Percentiles rank a stretch among this genome's conserved stretches.
Evolutionary conservation across 2,797 vertebrate genomes (phyloP).

Genomic region (Gastrophryne carolinensis): DNA sequence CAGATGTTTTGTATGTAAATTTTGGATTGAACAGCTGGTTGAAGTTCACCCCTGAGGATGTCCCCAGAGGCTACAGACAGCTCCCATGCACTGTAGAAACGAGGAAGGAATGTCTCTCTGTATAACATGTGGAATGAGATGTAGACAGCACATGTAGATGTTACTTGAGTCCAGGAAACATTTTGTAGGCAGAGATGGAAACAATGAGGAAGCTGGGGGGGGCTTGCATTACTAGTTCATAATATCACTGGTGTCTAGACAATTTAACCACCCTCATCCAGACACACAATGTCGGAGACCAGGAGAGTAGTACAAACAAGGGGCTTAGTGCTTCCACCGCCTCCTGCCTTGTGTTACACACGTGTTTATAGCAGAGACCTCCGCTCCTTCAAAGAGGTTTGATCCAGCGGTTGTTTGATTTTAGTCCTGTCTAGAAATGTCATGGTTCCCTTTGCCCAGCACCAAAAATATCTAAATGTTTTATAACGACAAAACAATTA

Average conservation of each 20-base stretch:
- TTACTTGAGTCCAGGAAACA: slow-evolving; percentile 66
- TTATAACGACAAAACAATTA: too few relatives aligned
- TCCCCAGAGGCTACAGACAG: not conserved
- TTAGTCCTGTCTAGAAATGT: not conserved
- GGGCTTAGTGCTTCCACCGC: slow-evolving; percentile 2
- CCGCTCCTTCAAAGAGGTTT: slow-evolving; percentile 21
- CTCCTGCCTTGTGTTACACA: slow-evolving; percentile 50
- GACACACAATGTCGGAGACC: slow-evolving; percentile 59
- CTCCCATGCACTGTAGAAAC: not conserved
- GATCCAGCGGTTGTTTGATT: not conserved
- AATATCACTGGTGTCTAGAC: slow-evolving; percentile 80
- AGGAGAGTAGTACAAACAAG: slow-evolving; percentile 48
- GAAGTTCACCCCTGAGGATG: not conserved
- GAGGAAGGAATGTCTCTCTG: slow-evolving; percentile 50
- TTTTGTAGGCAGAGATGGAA: slow-evolving; percentile 72
- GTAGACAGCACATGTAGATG: slow-evolving; percentile 63
- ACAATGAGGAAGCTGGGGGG: slow-evolving; percentile 68
- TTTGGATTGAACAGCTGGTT: too few relatives aligned
- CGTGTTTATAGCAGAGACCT: slow-evolving; percentile 49
- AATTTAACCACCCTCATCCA: slow-evolving; percentile 75
- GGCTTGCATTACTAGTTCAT: slow-evolving; percentile 74
- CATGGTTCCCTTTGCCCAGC: not conserved
- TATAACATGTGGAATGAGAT: slow-evolving; percentile 65
- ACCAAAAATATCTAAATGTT: too few relatives aligned
- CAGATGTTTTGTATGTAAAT: too few relatives aligned